phyloP scores from a whole-genome alignment of 2,113 vertebrate genomes.

The Struthio camelus region DNA sequence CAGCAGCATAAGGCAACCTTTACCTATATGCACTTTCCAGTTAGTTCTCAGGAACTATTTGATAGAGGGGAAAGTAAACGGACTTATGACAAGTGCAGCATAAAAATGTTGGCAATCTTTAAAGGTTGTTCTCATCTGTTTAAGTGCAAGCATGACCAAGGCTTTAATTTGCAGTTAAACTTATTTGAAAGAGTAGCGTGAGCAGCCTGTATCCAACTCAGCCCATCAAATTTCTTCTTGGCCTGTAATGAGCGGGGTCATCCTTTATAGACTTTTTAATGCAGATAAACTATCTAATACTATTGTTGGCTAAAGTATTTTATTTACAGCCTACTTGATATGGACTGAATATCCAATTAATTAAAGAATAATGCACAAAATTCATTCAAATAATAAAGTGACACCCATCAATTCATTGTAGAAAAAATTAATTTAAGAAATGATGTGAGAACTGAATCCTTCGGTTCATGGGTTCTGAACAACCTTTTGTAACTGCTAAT shows the following conservation, averaged over 20 bases:
- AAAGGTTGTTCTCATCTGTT: background rate
- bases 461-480: background rate
- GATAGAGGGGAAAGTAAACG: background rate
- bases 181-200: background rate
- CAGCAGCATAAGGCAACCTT: background rate
- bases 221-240: background rate
- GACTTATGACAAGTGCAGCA: background rate
- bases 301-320: background rate
- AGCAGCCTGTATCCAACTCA: background rate
- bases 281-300: background rate
- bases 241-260: background rate
- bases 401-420: background rate
- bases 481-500: background rate
- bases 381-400: conserved; percentile 5
- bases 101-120: background rate
- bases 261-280: background rate
- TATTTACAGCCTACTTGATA: background rate
- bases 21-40: background rate
- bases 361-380: background rate
- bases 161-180: background rate
- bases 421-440: background rate
- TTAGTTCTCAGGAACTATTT: background rate
- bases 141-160: background rate
- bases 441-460: background rate
- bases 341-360: background rate